Evolutionary conservation across 2,797 vertebrate genomes (phyloP), one percentile per base, ranked within the genome.

Genomic region (Rhodeus uyekii): DNA sequence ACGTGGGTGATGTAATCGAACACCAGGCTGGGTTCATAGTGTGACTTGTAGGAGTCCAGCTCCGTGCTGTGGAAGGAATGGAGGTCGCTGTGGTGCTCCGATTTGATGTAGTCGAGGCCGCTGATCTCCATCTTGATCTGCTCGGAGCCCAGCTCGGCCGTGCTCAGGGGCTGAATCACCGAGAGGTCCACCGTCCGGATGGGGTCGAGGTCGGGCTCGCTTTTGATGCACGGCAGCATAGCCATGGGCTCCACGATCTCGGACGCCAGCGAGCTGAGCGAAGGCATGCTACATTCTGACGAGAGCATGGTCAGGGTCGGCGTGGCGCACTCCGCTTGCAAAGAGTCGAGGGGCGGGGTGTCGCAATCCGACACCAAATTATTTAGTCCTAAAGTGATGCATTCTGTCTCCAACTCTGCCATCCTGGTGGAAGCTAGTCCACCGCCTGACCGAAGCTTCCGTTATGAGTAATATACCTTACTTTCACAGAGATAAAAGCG

Each of bases 51-150:
- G 42, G 85, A 86, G 77, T 95, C 94, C 82, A 94, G 87, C 82
- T 95, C 94, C 0, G 89, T 44, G 53, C 86, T 72, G 18, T 94
- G 90, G 50, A 84, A 19, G 4, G 90, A 92, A 83, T 93, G 89
- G 34, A 93, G 87, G 76, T 93, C 91, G 29, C 84, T 29, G 48
- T 91, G 93, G 38, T 94, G 94, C 85, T 95, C 94, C 0, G 94
- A 94, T 87, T 95, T 95, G 87, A 95, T 95, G 91, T 95, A 95
- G 84, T 95, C 94, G 2, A 95, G 90, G 32, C 94, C 94, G 18
- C 93, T 95, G 91, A 95, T 95, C 90, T 95, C 94, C 94, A 95
- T 95, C 89, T 94, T 93, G 87, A 95, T 93, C 88, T 94, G 94
- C 16, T 95, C 94, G 1, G 91, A 92, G 68, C 93, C 92, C 86